Evolutionary conservation across 2,797 vertebrate species (phyloP), one percentile per base, ranked within the genome.

Genomic region (Myotis planiceps): DNA sequence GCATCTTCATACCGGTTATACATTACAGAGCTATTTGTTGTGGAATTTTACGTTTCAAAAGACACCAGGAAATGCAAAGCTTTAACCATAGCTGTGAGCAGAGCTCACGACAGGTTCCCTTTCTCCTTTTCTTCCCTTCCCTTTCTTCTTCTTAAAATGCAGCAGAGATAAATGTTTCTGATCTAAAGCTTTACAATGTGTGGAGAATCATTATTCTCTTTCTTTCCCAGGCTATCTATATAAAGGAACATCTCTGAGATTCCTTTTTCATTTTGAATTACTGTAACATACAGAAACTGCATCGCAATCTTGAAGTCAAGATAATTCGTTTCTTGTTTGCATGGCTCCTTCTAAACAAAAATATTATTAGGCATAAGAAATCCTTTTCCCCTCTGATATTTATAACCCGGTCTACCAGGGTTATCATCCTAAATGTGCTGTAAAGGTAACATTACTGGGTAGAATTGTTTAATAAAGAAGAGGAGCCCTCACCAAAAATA

Each of bases 1-100:
- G 98, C 98, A 98, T 98, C 98, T 97, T 98, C 97, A 96, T 96
- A 97, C 93, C 86, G 92, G 95, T 96, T 98, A 98, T 0, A 34
- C 95, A 96, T 98, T 98, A 96, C 96, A 93, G 97, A 96, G 97
- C 97, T 98, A 96, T 98, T 98, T 98, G 98, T 98, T 98, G 98
- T 97, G 98, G 96, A 97, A 96, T 97, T 97, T 98, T 97, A 97
- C 95, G 92, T 98, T 98, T 97, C 97, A 96, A 88, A 98, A 98
- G 98, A 94, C 89, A 98, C 93, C 97, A 97, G 96, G 96, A 97
- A 96, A 97, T 29, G 90, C 81, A 97, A 97, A 96, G 96, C 94
- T 96, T 96, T 97, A 98, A 96, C 95, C 92, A 53, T 3, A 97
- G 97, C 97, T 98, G 91, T 53, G 71, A 78, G 96, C 79, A 53